Base-by-base conservation (phyloP, 2,888 invertebrate species). In the Itoplectis maculator region DNA sequence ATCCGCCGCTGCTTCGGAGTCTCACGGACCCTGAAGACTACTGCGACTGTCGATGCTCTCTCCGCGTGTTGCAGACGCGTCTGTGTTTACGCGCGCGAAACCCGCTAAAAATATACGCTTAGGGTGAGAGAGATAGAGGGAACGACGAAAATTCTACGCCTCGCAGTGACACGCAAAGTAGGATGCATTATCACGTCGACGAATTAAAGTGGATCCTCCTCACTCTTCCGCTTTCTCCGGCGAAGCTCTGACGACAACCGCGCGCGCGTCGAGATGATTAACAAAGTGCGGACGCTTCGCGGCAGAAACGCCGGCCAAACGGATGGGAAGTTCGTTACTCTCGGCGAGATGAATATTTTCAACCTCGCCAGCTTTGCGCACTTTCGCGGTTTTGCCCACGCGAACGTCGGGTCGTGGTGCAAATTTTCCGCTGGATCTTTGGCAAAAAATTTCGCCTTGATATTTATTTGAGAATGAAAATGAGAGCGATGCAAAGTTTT, bases 101-200 rank as follows among this genome's bases (percentile, higher is more conserved):
- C 54, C 7, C 7, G 35, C 77, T 81, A 68, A 81, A 77, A 81
- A 81, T 81, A 77, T 35, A 11, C 40, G 9, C 15, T 18, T 37
- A 49, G 66, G 37, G 51, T 70, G 47, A 35, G 69, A 54, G 73
- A 68, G 66, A 45, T 42, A 70, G 47, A 35, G 69, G 47, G 73
- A 68, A 29, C 72, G 20, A 68, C 51, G 51, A 37, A 72, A 77
- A 72, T 68, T 68, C 18, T 73, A 47, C 73, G 70, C 49, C 29
- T 2, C 29, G 70, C 56, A 72, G 61, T 69, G 72, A 81, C 68
- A 65, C 29, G 73, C 68, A 68, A 77, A 68, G 77, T 63, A 61
- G n/a, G 45, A 68, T 61, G 77, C 77, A 77, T 77, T 69, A 77
- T 81, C 72, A 68, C 59, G n/a, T 61, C 66, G 77, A 29, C n/a